Evolutionary conservation across 2,797 vertebrate species (phyloP).

Genomic region (Sparus aurata): DNA sequence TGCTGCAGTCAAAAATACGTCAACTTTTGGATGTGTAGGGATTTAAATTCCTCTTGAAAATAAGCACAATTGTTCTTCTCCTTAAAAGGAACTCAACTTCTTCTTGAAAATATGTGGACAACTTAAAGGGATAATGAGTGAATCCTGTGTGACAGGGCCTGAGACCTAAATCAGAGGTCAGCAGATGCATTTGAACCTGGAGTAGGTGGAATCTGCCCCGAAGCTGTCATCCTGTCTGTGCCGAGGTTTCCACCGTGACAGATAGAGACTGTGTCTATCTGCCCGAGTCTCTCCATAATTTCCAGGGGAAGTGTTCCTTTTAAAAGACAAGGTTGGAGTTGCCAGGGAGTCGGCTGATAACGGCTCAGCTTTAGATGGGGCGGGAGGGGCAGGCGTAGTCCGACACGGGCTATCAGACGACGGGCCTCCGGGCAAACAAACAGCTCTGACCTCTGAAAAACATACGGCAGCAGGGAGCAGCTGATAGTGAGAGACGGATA

Average conservation of each 20-base stretch:
- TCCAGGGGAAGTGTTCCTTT: slow-evolving; percentile 82
- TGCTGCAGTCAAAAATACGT: background rate
- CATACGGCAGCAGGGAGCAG: slow-evolving; percentile 77
- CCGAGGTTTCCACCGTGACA: slow-evolving; percentile 44
- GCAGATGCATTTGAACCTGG: slow-evolving; percentile 73
- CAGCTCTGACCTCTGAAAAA: slow-evolving; percentile 75
- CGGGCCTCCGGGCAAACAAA: slow-evolving; percentile 79
- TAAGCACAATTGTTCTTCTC: background rate
- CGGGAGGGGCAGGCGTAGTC: slow-evolving; percentile 55
- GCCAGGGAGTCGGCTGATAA: slow-evolving; percentile 71
- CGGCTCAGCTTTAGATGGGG: slow-evolving; percentile 65
- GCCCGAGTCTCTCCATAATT: slow-evolving; percentile 58
- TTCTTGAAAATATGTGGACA: background rate
- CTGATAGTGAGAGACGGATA: slow-evolving; percentile 75
- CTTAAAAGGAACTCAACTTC: too few relatives aligned
- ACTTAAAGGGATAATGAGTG: background rate
- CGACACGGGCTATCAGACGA: slow-evolving; percentile 73
- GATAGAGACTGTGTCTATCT: slow-evolving; percentile 66
- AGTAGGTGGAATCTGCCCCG: slow-evolving; percentile 6
- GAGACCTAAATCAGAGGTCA: slow-evolving; percentile 32
- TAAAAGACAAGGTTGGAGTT: slow-evolving; percentile 71
- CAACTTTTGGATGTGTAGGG: background rate
- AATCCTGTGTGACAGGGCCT: background rate
- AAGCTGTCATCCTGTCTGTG: slow-evolving; percentile 37
- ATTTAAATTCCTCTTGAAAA: background rate